Percentiles rank a stretch among this genome's conserved stretches.
phyloP scores from a whole-genome alignment of 2,113 vertebrate species.

The Tonatia bakeri region DNA sequence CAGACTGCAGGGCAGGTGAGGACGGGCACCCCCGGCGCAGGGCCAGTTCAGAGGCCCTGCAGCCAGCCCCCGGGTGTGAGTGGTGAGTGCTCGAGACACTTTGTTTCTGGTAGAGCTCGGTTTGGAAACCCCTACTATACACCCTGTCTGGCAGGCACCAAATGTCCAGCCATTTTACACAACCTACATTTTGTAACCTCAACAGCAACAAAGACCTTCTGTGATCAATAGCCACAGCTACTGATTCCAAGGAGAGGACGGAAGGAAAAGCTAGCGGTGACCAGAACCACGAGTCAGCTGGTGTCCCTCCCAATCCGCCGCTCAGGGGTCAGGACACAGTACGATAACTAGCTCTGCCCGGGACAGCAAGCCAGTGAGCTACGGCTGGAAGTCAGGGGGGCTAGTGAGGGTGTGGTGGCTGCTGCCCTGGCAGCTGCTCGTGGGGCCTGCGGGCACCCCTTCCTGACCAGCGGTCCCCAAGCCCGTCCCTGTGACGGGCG shows the following conservation, averaged over 20 bases:
- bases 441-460: neutral
- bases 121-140: neutral
- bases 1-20: neutral
- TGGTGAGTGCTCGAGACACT: neutral
- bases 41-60: neutral
- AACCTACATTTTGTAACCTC: neutral
- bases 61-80: no score
- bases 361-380: neutral
- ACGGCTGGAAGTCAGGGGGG: fast-evolving
- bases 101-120: neutral
- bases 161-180: neutral
- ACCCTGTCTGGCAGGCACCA: neutral
- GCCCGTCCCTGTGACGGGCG: neutral
- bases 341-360: neutral
- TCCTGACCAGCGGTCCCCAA: neutral
- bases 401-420: neutral
- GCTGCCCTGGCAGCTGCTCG: neutral
- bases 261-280: neutral
- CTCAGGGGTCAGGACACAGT: neutral
- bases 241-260: neutral
- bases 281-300: neutral
- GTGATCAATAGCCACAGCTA: neutral
- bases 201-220: neutral
- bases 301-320: neutral
- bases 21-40: neutral